phyloP scores from a whole-genome alignment of 2,888 invertebrate genomes.

The Lamellibrachia satsuma region DNA sequence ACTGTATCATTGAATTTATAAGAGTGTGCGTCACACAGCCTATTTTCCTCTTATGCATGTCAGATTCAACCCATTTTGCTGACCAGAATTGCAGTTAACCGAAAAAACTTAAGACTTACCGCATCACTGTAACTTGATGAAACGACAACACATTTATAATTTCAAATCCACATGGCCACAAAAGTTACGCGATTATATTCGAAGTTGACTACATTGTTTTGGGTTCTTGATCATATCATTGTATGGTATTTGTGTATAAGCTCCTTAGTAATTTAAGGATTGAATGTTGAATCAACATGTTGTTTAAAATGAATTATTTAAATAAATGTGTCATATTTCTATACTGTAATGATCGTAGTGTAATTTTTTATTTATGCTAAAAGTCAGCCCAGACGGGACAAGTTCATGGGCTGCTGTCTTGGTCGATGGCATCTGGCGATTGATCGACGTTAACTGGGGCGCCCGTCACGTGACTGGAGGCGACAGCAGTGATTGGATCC shows the following conservation, averaged over 20 bases:
- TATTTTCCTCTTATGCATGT: no score
- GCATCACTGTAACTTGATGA: no score
- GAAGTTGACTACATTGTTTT: not conserved
- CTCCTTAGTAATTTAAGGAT: no score
- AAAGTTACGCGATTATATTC: not conserved
- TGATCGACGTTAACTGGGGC: conserved; percentile 21
- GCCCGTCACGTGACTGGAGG: not conserved
- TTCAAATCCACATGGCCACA: not conserved
- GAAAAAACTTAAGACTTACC: no score
- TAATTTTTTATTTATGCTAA: not conserved
- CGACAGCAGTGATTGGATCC: conserved; percentile 17
- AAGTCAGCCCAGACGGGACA: not conserved
- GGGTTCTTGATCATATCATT: no score
- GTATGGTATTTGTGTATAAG: no score
- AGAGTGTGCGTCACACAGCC: no score
- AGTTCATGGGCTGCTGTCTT: conserved; percentile 23
- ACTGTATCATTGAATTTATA: no score
- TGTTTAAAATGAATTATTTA: no score
- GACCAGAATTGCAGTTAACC: no score
- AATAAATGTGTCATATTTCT: not conserved
- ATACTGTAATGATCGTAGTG: not conserved
- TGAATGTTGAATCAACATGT: no score
- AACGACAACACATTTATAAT: not conserved
- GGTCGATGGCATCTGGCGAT: conserved; percentile 14
- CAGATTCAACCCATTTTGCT: no score